Evolutionary conservation across 2,797 vertebrate species (phyloP), one percentile per base, ranked within the genome.

Genomic region (Schizothorax lantsangensis): DNA sequence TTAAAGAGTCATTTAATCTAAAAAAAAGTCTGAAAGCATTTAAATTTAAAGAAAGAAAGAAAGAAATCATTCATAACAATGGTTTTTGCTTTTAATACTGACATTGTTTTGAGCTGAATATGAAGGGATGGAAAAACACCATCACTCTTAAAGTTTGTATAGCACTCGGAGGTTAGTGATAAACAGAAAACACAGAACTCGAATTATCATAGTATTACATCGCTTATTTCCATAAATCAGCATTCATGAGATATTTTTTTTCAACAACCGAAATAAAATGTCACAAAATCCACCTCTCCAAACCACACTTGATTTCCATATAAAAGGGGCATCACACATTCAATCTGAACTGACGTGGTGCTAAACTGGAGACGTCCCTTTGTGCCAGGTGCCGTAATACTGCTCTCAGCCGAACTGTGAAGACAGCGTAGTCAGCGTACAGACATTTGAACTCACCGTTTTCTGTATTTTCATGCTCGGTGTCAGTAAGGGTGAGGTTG

Each of bases 401-500:
- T 84, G 83, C 73, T 77, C 73, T 66, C 12, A 52, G 83, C 43
- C 2, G 57, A 79, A n/a, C n/a, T 38, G 15, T 84, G 30, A 85
- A 43, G 33, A 43, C 19, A 33, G 49, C 7, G 12, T 40, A 43
- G 33, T 33, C 19, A 33, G 49, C 7, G 12, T 40, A 21, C 2
- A 54, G 12, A 9, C 10, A 21, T 73, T 15, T 43, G 17, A 49
- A 82, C 94, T 96, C 93, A 99, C 98, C 98, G 0, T 98, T 97
- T 92, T 99, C 98, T 0, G 97, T 99, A 92, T 99, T 99, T 92
- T 99, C 98, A 0, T 99, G 98, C 86, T 99, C 98, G 0, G 98
- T 99, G 94, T 99, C 98, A 0, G 98, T 99, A 84, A 99, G 97
- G 0, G 98, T 99, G 86, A 99, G 97, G 90, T 98, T 99, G 90